Conservation (phyloP, 2,797 vertebrate species). For the Arremon aurantiirostris region DNA sequence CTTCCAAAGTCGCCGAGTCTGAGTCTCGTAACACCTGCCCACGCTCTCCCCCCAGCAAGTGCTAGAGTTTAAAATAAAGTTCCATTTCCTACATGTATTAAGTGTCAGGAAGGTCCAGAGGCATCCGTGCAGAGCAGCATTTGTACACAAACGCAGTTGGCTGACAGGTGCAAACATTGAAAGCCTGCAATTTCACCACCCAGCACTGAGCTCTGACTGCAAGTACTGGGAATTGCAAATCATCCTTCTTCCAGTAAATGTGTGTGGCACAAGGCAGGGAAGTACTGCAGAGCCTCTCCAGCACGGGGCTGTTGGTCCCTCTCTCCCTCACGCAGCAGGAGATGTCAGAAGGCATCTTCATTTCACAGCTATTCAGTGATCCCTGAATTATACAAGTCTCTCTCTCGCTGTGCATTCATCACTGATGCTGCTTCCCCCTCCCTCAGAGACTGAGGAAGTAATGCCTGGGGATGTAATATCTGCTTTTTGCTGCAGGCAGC, state of each 20-base stretch:
- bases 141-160: background rate
- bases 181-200: background rate
- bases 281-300: background rate
- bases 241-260: background rate
- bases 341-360: conserved; percentile 55
- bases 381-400: conserved; percentile 36
- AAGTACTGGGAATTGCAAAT: background rate
- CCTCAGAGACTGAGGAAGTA: conserved; percentile 3
- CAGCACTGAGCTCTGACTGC: background rate
- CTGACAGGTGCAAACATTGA: conserved; percentile 45
- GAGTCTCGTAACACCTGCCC: conserved; percentile 40
- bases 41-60: background rate
- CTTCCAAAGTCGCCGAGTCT: background rate
- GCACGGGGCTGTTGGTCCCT: background rate
- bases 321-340: background rate
- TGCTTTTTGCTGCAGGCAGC: conserved; percentile 10
- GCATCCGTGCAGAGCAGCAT: background rate
- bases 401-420: conserved; percentile 1
- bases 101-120: conserved; percentile 48
- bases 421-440: conserved; percentile 9
- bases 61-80: conserved; percentile 41
- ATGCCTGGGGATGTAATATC: conserved; percentile 30
- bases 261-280: background rate
- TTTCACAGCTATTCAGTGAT: conserved; percentile 35
- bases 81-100: conserved; percentile 48